Evolutionary conservation across 2,888 invertebrate species (phyloP).

Genomic region (Vanessa cardui): DNA sequence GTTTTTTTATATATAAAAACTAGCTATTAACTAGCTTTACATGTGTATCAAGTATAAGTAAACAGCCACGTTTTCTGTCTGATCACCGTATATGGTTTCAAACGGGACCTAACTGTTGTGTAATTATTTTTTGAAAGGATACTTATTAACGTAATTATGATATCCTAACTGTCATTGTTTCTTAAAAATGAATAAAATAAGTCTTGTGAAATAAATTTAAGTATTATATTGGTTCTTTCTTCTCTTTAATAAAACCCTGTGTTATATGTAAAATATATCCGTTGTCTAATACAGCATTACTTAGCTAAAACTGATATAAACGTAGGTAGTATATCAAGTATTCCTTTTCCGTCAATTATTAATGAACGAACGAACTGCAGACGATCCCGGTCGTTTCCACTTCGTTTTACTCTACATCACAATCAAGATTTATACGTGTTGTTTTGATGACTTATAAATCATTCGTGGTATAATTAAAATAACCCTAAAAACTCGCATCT

Average conservation of each 20-base stretch:
- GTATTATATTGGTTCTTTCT: no score
- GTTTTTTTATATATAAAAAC: no score
- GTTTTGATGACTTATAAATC: constrained; percentile 74
- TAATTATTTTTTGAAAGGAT: neutral
- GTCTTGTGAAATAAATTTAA: no score
- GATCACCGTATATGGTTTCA: neutral
- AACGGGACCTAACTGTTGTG: neutral
- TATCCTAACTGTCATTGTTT: no score
- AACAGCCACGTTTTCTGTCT: neutral
- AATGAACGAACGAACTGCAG: constrained; percentile 5
- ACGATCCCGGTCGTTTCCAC: constrained; percentile 12
- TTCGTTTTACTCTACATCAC: constrained; percentile 45
- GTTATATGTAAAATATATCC: neutral
- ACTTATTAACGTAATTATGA: no score
- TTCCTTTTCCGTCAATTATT: constrained; percentile 9
- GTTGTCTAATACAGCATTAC: neutral
- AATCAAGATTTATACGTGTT: constrained; percentile 59
- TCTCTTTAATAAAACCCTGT: no score
- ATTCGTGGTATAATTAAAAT: constrained; percentile 74
- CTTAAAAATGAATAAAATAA: no score
- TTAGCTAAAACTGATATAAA: neutral
- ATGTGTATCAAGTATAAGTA: neutral
- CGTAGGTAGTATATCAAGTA: no score
- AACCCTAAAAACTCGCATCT: constrained; percentile 61
- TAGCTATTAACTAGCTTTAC: no score